Conservation (phyloP, 2,797 vertebrate genomes). For the Hydrophis major region DNA sequence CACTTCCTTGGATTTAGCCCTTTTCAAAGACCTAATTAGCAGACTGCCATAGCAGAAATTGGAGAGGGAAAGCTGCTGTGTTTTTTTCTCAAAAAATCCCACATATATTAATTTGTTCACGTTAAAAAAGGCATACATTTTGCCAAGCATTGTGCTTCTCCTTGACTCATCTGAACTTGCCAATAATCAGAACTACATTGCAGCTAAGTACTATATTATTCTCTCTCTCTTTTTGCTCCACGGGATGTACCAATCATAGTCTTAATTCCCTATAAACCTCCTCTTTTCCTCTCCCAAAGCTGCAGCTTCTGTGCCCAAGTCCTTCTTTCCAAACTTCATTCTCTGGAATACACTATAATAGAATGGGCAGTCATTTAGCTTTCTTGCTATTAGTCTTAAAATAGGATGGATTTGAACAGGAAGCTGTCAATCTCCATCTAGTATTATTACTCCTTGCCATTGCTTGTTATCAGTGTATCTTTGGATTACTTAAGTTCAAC, state of each 20-base stretch:
- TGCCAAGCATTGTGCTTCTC: slow-evolving; percentile 33
- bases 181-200: slow-evolving; percentile 32
- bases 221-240: background rate
- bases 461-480: background rate
- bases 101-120: slow-evolving; percentile 57
- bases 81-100: background rate
- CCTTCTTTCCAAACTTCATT: slow-evolving; percentile 18
- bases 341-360: background rate
- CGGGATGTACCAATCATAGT: slow-evolving; percentile 18
- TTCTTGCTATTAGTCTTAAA: background rate
- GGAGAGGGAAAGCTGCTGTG: slow-evolving; percentile 53
- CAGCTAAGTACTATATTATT: background rate
- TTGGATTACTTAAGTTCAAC: background rate
- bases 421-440: background rate
- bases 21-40: slow-evolving; percentile 63
- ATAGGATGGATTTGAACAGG: background rate
- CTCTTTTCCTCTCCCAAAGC: background rate
- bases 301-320: background rate
- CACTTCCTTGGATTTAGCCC: slow-evolving; percentile 50
- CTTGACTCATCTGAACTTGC: background rate
- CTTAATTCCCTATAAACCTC: background rate
- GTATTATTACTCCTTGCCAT: background rate
- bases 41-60: slow-evolving; percentile 61
- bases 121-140: slow-evolving; percentile 34
- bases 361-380: slow-evolving; percentile 16